Evolutionary conservation across 2,888 invertebrate species (phyloP).

Genomic region (Scaptomyza parva): DNA sequence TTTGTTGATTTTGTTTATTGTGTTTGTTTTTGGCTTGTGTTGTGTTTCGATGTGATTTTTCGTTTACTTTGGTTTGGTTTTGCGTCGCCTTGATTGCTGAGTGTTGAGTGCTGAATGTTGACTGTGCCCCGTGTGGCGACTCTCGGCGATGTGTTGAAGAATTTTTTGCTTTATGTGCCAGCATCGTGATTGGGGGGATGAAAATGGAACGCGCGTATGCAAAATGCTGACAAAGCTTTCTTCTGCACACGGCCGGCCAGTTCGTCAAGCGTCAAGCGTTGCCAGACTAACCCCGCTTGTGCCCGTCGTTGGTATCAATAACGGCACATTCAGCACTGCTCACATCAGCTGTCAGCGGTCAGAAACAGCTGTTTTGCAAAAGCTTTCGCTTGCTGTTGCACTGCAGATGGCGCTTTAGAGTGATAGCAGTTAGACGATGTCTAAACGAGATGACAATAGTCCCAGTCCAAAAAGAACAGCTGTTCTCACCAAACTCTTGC

Average conservation of each 20-base stretch:
- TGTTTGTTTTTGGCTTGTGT: background rate
- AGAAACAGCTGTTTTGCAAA: background rate
- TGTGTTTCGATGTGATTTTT: background rate
- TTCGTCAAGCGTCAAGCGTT: too few relatives aligned
- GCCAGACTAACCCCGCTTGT: slow-evolving; percentile 8
- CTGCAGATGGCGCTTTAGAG: slow-evolving; percentile 14
- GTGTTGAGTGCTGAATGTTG: slow-evolving; percentile 16
- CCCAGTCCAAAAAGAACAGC: too few relatives aligned
- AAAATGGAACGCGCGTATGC: slow-evolving; percentile 27
- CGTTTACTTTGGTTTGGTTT: slow-evolving; percentile 2
- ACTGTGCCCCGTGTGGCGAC: slow-evolving; percentile 38
- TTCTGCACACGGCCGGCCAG: background rate
- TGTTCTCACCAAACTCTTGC: background rate
- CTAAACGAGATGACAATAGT: too few relatives aligned
- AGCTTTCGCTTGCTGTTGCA: background rate
- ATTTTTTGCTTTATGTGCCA: slow-evolving; percentile 40
- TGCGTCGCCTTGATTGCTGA: slow-evolving; percentile 18
- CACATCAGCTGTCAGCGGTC: slow-evolving; percentile 22
- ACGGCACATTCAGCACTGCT: slow-evolving; percentile 42
- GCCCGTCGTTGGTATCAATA: slow-evolving; percentile 7
- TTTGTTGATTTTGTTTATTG: background rate
- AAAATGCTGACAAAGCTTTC: slow-evolving; percentile 22
- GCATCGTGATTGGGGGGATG: slow-evolving; percentile 58
- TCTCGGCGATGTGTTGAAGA: slow-evolving; percentile 26
- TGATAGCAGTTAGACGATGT: too few relatives aligned